Evolutionary conservation across 2,113 vertebrate genomes (phyloP).

Genomic region (Pangasianodon gigas): DNA sequence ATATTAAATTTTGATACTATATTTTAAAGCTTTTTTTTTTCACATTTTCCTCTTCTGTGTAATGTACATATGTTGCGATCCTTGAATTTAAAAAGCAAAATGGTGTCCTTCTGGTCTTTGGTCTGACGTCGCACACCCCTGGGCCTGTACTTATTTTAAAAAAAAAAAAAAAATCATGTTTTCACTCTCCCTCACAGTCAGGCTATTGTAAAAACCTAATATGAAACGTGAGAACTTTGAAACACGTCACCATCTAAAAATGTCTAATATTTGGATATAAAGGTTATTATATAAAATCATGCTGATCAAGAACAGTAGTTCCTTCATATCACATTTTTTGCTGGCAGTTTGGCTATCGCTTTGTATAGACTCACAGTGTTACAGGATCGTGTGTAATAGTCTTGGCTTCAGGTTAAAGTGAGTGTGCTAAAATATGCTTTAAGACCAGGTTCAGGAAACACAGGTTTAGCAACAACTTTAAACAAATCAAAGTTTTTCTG

Average conservation of each 20-base stretch:
- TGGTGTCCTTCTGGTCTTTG: neutral
- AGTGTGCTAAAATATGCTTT: neutral
- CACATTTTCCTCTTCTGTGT: neutral
- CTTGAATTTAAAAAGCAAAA: neutral
- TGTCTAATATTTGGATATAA: neutral
- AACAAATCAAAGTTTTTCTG: neutral
- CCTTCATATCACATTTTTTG: neutral
- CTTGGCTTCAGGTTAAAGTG: neutral
- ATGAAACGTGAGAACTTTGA: neutral
- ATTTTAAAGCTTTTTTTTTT: slow-evolving; percentile 39
- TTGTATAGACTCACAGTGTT: neutral
- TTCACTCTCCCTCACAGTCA: neutral
- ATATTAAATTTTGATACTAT: slow-evolving; percentile 53
- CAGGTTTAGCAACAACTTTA: neutral
- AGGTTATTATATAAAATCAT: neutral
- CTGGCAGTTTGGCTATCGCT: neutral
- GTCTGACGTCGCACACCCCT: neutral
- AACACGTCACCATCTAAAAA: neutral
- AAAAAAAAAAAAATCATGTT: neutral
- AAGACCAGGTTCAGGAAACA: neutral
- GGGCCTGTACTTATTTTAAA: neutral
- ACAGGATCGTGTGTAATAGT: neutral
- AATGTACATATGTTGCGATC: neutral
- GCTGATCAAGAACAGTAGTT: neutral
- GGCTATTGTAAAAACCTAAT: neutral